phyloP scores from a whole-genome alignment of 2,888 invertebrate species.

The Synergus gifuensis region DNA sequence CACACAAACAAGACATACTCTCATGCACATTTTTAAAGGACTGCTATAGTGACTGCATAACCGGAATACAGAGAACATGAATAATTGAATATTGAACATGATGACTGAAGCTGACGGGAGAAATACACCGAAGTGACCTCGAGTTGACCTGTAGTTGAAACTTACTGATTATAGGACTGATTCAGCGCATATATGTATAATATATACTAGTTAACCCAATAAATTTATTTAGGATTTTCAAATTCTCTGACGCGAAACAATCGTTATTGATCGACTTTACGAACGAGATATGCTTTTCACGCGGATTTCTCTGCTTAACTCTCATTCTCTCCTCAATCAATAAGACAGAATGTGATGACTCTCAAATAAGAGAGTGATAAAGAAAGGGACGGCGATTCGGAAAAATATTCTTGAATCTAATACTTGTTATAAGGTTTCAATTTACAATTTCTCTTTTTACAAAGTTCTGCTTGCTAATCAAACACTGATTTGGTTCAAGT shows the following conservation, averaged over 20 bases:
- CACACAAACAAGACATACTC: slow-evolving; percentile 45
- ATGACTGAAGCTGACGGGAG: slow-evolving; percentile 54
- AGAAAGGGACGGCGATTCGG: neutral
- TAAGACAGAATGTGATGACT: neutral
- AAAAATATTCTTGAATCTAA: neutral
- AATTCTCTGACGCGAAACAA: slow-evolving; percentile 59
- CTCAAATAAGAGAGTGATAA: neutral
- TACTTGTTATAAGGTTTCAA: slow-evolving; percentile 17
- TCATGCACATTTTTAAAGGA: slow-evolving; percentile 49
- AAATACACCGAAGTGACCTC: slow-evolving; percentile 62
- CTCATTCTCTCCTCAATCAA: slow-evolving; percentile 49
- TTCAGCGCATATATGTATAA: slow-evolving; percentile 52
- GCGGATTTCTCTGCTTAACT: slow-evolving; percentile 53
- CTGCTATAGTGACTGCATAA: slow-evolving; percentile 51
- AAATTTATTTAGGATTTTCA: slow-evolving; percentile 64
- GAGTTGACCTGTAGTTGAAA: slow-evolving; percentile 57
- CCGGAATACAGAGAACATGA: slow-evolving; percentile 41
- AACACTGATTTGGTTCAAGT: slow-evolving; percentile 2
- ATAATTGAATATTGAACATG: slow-evolving; percentile 47
- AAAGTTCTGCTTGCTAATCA: neutral
- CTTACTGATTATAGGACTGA: slow-evolving; percentile 57
- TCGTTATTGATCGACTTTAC: slow-evolving; percentile 41
- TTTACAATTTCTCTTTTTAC: neutral
- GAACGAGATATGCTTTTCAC: slow-evolving; percentile 43
- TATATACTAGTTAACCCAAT: slow-evolving; percentile 59